Conservation (phyloP, 92 coral and sea anemone genomes). For the Hydrozoanthus gracilis region DNA sequence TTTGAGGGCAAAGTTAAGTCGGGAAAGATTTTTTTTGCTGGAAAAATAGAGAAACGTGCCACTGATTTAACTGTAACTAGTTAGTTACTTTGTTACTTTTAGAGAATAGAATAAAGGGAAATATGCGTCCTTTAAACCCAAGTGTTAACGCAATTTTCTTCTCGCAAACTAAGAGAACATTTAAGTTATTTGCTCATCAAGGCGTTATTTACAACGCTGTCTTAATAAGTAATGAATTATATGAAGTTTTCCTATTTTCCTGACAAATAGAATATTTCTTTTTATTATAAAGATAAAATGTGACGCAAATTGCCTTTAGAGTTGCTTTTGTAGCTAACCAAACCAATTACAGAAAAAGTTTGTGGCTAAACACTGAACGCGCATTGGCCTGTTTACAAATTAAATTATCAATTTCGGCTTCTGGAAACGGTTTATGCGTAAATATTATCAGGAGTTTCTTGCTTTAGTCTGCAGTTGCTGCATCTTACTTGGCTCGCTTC, state of each 20-base stretch:
- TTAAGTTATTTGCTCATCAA: background rate
- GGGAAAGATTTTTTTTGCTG: too few relatives aligned
- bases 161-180: background rate
- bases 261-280: background rate
- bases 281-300: constrained; percentile 5
- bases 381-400: constrained; percentile 8
- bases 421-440: background rate
- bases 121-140: background rate
- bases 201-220: too few relatives aligned
- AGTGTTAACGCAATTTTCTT: background rate
- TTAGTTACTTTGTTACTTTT: background rate
- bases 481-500: background rate
- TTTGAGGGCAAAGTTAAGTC: too few relatives aligned
- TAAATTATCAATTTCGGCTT: background rate
- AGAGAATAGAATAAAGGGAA: background rate
- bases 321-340: background rate
- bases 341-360: background rate
- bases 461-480: background rate
- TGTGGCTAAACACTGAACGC: constrained; percentile 7
- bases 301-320: background rate
- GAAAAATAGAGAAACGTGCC: too few relatives aligned
- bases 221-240: background rate
- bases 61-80: too few relatives aligned
- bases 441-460: background rate
- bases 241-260: background rate